Evolutionary conservation across 2,888 invertebrate genomes (phyloP).

Genomic region (Schizaphis graminum): DNA sequence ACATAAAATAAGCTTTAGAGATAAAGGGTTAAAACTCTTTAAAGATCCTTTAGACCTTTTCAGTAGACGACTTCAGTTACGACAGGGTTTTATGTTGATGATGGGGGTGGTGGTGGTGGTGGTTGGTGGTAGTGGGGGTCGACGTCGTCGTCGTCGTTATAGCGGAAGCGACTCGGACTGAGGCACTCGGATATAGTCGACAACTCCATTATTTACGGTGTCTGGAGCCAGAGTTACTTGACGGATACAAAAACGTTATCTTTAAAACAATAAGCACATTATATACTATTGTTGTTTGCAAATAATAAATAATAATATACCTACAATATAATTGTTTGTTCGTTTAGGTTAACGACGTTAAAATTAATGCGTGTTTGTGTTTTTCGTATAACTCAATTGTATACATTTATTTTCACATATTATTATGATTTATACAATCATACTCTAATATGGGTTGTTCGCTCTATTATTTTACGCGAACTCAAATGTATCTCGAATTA

Average conservation of each 20-base stretch:
- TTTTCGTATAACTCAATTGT: neutral
- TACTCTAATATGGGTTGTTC: neutral
- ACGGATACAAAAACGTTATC: neutral
- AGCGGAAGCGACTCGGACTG: neutral
- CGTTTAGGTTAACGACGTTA: neutral
- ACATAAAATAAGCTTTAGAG: constrained; percentile 11
- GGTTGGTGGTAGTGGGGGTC: neutral
- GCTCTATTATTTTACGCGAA: neutral
- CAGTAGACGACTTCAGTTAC: neutral
- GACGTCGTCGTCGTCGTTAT: neutral
- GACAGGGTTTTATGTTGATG: neutral
- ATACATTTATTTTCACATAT: neutral
- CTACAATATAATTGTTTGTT: neutral
- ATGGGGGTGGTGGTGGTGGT: neutral
- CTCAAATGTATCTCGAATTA: neutral
- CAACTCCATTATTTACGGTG: constrained; percentile 1
- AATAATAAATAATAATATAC: neutral
- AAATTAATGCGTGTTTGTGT: neutral
- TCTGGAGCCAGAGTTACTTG: neutral
- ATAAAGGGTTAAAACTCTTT: constrained; percentile 25
- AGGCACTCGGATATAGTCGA: neutral
- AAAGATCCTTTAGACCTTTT: neutral
- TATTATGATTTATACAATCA: too few species aligned
- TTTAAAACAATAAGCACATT: neutral
- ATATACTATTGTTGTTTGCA: neutral